These are phyloP conservation scores for Tryphoninae sp. DNA, from an alignment of 2,888 invertebrate genomes.

Conservation along the genomic window DNA sequence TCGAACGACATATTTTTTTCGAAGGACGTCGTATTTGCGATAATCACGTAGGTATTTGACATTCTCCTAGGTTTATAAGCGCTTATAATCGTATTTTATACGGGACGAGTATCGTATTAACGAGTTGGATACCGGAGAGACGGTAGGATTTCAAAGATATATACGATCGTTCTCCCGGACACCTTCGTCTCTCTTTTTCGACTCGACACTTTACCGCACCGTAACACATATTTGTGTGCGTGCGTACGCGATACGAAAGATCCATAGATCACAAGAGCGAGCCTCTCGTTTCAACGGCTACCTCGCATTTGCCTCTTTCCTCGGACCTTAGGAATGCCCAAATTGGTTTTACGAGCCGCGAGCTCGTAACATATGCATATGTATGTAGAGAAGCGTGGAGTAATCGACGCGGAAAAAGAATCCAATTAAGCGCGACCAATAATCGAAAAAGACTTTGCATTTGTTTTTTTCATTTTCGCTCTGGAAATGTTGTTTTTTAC, in stretches of 20 bases:
- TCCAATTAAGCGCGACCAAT: constrained; percentile 79
- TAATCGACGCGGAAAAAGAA: constrained; percentile 76
- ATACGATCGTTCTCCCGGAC: constrained; percentile 30
- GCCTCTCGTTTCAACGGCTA: constrained; percentile 46
- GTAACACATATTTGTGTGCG: constrained; percentile 4
- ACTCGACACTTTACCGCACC: constrained; percentile 34
- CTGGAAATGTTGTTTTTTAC: constrained; percentile 13
- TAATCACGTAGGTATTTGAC: no score
- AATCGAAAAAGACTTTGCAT: constrained; percentile 71
- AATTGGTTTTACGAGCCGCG: constrained; percentile 75
- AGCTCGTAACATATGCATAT: constrained; percentile 63
- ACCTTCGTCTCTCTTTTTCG: constrained; percentile 24
- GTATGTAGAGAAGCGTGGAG: constrained; percentile 48
- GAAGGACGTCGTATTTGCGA: no score
- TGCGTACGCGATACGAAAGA: neutral
- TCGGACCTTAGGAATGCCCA: constrained; percentile 71
- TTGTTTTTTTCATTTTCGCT: constrained; percentile 46
- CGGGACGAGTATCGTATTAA: constrained; percentile 20
- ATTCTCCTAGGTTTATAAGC: no score
- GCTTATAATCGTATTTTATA: no score
- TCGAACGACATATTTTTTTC: no score
- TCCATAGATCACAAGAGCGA: constrained; percentile 68
- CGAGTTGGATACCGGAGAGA: constrained; percentile 30
- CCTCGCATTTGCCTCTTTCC: constrained; percentile 37
- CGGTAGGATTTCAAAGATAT: constrained; percentile 48